phyloP scores from a whole-genome alignment of 2,888 invertebrate species.

The Disparrhopalites patrizii region DNA sequence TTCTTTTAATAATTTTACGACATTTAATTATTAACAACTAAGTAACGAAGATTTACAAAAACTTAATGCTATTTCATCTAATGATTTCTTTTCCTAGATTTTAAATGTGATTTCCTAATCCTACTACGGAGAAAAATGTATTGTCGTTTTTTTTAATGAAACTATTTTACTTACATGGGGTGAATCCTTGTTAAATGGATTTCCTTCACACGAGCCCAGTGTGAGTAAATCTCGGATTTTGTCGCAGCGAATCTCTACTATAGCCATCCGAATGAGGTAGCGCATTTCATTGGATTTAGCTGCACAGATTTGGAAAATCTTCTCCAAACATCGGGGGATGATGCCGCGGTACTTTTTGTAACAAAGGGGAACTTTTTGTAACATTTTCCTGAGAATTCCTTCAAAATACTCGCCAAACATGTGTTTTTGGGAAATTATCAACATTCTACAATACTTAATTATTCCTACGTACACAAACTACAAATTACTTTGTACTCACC shows the following conservation, averaged over 20 bases:
- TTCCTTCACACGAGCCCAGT: conserved; percentile 36
- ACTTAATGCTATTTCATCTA: not conserved
- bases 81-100: too few species aligned
- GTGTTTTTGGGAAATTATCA: too few species aligned
- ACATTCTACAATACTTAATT: too few species aligned
- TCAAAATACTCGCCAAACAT: too few species aligned
- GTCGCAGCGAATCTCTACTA: conserved; percentile 40
- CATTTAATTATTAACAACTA: not conserved
- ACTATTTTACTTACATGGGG: conserved; percentile 17
- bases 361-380: not conserved
- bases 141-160: too few species aligned
- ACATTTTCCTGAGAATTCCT: too few species aligned
- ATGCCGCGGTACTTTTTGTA: conserved; percentile 40
- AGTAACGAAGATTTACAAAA: conserved; percentile 7
- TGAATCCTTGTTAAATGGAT: conserved; percentile 32
- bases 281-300: conserved; percentile 24
- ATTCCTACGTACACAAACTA: too few species aligned
- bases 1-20: not conserved
- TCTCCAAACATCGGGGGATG: conserved; percentile 39
- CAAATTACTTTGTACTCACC: too few species aligned
- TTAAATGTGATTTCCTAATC: too few species aligned
- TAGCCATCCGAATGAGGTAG: conserved; percentile 36
- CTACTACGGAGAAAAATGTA: too few species aligned
- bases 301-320: conserved; percentile 35
- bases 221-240: conserved; percentile 43